phyloP scores from a whole-genome alignment of 1,140 invertebrate species.

The Melitaea cinxia region DNA sequence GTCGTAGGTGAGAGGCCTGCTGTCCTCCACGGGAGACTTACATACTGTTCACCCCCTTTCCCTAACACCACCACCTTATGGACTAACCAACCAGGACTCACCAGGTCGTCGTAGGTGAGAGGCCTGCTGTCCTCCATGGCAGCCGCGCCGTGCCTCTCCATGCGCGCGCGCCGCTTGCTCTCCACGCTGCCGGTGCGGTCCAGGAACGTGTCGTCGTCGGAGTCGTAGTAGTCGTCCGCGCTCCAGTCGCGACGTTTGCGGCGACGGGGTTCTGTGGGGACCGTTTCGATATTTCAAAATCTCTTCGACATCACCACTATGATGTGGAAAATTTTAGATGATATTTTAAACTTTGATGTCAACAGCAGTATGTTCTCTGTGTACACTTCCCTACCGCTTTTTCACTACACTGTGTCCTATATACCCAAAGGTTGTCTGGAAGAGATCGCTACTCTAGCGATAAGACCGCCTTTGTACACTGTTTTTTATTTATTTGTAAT shows the following conservation, averaged over 20 bases:
- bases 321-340: too few species aligned
- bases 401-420: too few species aligned
- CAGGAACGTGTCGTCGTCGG: slow-evolving; percentile 98
- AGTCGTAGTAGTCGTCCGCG: slow-evolving; percentile 96
- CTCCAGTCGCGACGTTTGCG: slow-evolving; percentile 90
- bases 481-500: too few species aligned
- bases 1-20: slow-evolving; percentile 87
- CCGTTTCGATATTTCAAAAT: not conserved
- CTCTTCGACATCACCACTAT: too few species aligned
- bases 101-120: slow-evolving; percentile 91
- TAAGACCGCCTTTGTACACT: too few species aligned
- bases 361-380: too few species aligned
- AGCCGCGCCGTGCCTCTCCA: slow-evolving; percentile 85
- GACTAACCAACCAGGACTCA: slow-evolving; percentile 57
- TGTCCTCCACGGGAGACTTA: slow-evolving; percentile 45
- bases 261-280: slow-evolving; percentile 81
- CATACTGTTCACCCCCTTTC: too few species aligned
- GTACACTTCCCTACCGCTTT: too few species aligned
- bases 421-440: too few species aligned
- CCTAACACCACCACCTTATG: not conserved
- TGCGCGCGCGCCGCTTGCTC: slow-evolving; percentile 91
- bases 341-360: too few species aligned
- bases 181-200: slow-evolving; percentile 97
- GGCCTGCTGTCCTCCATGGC: slow-evolving; percentile 50
- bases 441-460: too few species aligned